These are phyloP conservation scores for Lepidocolaptes lacrymiger DNA, from an alignment of 2,797 vertebrate genomes.

Conservation along the genomic window DNA sequence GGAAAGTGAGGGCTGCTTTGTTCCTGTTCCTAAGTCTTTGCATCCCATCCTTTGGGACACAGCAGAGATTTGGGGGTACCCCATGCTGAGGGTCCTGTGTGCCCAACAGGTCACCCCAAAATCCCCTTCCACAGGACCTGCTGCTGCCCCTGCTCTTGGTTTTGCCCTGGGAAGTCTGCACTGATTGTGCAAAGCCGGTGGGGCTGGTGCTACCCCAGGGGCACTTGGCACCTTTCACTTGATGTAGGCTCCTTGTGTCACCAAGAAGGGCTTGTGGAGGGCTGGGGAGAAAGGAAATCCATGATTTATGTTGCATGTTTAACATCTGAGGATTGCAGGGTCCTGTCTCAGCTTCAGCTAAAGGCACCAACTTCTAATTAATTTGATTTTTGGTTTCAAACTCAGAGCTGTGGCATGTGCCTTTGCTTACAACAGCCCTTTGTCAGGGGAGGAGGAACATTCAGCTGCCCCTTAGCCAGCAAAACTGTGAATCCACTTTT, in stretches of 20 bases:
- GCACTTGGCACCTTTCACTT: neutral
- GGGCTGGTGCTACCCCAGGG: neutral
- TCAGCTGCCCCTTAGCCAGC: conserved; percentile 16
- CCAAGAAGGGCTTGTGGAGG: neutral
- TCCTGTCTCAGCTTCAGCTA: neutral
- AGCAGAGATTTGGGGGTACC: neutral
- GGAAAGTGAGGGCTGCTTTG: neutral
- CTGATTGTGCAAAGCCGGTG: neutral
- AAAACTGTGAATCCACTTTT: conserved; percentile 24
- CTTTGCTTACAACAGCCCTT: conserved; percentile 8
- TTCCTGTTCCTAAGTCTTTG: neutral
- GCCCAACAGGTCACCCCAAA: neutral
- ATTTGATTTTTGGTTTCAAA: neutral
- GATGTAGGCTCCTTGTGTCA: accelerated
- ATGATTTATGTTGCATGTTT: neutral
- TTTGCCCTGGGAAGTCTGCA: neutral
- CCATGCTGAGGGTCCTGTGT: neutral
- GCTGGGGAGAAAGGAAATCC: neutral
- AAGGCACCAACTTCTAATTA: neutral
- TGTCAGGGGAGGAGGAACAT: neutral
- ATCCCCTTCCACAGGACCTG: neutral
- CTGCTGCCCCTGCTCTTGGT: neutral
- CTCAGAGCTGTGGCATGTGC: neutral
- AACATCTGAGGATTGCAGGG: neutral
- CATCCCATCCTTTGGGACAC: accelerated